phyloP scores from a whole-genome alignment of 2,797 vertebrate genomes.

The Cryptoblepharus egeriae region DNA sequence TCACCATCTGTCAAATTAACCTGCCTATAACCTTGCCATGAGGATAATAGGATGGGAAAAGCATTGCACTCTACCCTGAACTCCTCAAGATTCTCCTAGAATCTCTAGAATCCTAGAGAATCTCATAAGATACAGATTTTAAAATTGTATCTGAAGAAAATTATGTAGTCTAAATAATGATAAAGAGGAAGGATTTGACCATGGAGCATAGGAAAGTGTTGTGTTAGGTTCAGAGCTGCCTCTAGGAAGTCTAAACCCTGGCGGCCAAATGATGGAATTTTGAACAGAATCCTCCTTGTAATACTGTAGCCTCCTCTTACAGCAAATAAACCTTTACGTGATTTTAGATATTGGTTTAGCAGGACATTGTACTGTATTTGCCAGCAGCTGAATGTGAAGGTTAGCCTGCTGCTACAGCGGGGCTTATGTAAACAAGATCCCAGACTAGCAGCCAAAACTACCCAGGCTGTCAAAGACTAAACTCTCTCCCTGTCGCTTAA shows the following conservation, averaged over 20 bases:
- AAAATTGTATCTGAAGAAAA: not conserved
- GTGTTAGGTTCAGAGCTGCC: not conserved
- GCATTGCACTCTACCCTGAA: too few relatives aligned
- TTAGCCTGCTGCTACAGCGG: not conserved
- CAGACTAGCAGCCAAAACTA: not conserved
- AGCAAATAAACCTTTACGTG: not conserved
- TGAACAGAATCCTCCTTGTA: not conserved
- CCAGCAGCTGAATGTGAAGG: not conserved
- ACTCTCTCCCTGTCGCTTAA: slow-evolving; percentile 8
- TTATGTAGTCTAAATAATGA: not conserved
- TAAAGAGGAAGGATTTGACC: not conserved
- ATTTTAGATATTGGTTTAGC: slow-evolving; percentile 8
- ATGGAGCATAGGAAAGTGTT: too few relatives aligned
- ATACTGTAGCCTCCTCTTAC: not conserved
- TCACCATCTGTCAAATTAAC: too few relatives aligned
- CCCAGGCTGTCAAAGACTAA: not conserved
- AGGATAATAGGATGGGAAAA: too few relatives aligned
- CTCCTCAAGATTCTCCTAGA: too few relatives aligned
- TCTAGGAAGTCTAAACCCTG: not conserved
- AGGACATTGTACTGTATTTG: not conserved
- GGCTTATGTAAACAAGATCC: not conserved
- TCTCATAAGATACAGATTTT: too few relatives aligned
- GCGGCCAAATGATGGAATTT: not conserved
- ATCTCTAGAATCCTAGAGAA: too few relatives aligned
- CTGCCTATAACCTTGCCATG: too few relatives aligned